Base-by-base conservation (phyloP, 2,888 invertebrate genomes). In the Phalera bucephala region DNA sequence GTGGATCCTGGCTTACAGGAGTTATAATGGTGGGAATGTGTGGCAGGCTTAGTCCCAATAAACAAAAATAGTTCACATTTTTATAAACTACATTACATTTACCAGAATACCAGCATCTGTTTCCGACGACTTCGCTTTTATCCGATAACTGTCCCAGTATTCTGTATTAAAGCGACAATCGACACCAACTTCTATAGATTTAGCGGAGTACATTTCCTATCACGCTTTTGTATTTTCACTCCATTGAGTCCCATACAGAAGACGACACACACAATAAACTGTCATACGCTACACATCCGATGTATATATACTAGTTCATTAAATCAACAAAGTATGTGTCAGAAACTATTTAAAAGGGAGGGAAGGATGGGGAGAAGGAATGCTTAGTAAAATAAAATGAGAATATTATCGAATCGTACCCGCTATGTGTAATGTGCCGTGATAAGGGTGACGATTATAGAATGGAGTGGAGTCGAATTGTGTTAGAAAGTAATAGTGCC, bases 291-390 rank as follows among this genome's bases (percentile, higher is more conserved):
- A 63, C 63, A 58, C 43, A 60, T 58, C 22, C 23, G n/a, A 9
- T 3, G 52, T 52, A 66, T 74, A n/a, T n/a, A n/a, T n/a, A n/a
- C n/a, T n/a, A 77, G 72, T 73, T 75, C 74, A 74, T 77, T 76
- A 74, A 78, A 80, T 80, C 80, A 80, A 72, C 79, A 80, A 84
- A 83, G 83, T 77, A 79, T 63, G 77, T 80, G 81, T 75, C 79
- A 77, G 77, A 76, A 77, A 73, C 66, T 56, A 58, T 67, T 70
- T 64, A 69, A 70, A 69, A 71, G 65, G 65, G 64, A 68, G 63
- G 65, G 68, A 73, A 55, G 61, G 53, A 49, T 41, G 52, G 67
- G 63, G 67, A 64, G 65, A 58, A 64, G 66, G 73, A 65, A n/a
- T 11, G 61, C 68, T 79, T 76, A 81, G 81, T 82, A 82, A 77